phyloP scores from a whole-genome alignment of 1,140 invertebrate species.

The Gryon sp. region DNA sequence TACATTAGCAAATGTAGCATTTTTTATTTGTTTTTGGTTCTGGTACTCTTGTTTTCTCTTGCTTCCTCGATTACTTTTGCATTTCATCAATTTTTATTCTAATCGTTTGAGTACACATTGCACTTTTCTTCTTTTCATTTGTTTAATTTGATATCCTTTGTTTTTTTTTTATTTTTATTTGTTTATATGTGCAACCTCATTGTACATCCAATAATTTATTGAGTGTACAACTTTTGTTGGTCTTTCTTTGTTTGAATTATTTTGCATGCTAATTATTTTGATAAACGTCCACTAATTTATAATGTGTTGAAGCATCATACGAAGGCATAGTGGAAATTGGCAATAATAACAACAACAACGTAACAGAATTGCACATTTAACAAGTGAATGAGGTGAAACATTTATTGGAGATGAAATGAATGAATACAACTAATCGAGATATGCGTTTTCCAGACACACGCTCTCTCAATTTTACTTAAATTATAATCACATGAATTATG shows the following conservation, averaged over 20 bases:
- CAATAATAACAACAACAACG: slow-evolving; percentile 53
- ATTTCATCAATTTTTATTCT: slow-evolving; percentile 40
- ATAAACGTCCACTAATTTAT: slow-evolving; percentile 43
- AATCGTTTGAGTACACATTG: slow-evolving; percentile 41
- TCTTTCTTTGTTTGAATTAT: slow-evolving; percentile 4
- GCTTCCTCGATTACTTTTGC: slow-evolving; percentile 25
- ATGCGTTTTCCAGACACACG: no score
- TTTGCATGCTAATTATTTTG: slow-evolving; percentile 35
- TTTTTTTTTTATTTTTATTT: slow-evolving; percentile 13
- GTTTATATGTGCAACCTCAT: no score
- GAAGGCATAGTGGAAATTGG: slow-evolving; percentile 61
- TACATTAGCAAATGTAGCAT: slow-evolving; percentile 22
- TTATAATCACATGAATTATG: no score
- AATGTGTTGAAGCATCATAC: slow-evolving; percentile 60
- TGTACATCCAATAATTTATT: no score
- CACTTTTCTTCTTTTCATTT: slow-evolving; percentile 27
- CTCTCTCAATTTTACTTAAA: no score
- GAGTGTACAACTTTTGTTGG: slow-evolving; percentile 15
- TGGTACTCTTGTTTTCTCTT: slow-evolving; percentile 27
- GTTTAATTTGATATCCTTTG: slow-evolving; percentile 4
- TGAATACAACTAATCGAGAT: no score
- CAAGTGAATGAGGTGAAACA: slow-evolving; percentile 24
- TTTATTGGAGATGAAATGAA: no score
- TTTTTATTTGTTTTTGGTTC: slow-evolving; percentile 44
- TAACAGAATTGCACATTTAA: slow-evolving; percentile 54